Conservation (phyloP, 2,113 vertebrate species). For the Lontra canadensis region DNA sequence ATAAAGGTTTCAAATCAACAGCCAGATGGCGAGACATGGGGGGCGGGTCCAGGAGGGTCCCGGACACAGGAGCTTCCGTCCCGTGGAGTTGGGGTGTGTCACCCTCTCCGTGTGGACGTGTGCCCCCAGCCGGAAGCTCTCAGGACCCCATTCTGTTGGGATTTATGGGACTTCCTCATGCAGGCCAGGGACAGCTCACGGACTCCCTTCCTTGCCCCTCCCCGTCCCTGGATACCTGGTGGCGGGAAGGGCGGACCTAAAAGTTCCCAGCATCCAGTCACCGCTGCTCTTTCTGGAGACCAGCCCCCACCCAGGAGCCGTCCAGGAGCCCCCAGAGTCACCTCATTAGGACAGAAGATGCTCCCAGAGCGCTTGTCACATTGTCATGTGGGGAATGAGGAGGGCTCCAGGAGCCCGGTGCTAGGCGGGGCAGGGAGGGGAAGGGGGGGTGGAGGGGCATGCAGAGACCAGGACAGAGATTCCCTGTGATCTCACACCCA, state of each 20-base stretch:
- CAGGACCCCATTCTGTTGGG: neutral
- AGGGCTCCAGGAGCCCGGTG: neutral
- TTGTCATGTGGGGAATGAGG: neutral
- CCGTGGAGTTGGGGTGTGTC: neutral
- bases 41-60: neutral
- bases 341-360: neutral
- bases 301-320: neutral
- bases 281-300: neutral
- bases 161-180: fast-evolving
- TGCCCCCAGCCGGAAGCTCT: neutral
- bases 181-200: fast-evolving
- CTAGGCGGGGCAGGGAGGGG: too few relatives aligned
- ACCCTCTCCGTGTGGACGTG: neutral
- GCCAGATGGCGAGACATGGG: fast-evolving
- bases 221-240: neutral
- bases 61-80: neutral
- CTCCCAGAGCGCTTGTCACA: neutral
- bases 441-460: too few relatives aligned
- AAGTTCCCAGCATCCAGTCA: neutral
- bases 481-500: neutral
- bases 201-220: neutral
- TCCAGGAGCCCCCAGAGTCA: neutral
- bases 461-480: neutral
- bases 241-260: neutral
- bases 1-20: neutral